A percentile compares a stretch with the other conserved stretches of the same genome.
These are phyloP conservation scores for Chesias legatella DNA, from an alignment of 2,888 invertebrate genomes.

Conservation along the genomic window DNA sequence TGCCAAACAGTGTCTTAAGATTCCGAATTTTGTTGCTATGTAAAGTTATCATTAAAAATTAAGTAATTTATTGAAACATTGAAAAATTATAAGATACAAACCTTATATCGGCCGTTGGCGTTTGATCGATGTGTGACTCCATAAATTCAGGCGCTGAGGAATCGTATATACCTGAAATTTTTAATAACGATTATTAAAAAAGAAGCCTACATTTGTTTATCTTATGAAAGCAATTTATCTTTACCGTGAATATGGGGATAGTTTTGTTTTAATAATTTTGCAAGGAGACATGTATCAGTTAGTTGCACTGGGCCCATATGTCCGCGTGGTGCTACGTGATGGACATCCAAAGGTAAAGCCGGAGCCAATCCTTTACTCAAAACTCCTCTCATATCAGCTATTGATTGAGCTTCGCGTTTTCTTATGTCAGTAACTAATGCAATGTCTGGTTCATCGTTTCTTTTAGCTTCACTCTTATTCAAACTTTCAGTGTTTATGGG, in stretches of 20 bases:
- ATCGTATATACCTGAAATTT: constrained; percentile 41
- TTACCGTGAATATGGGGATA: constrained; percentile 49
- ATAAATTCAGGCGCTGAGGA: constrained; percentile 30
- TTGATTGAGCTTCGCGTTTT: constrained; percentile 42
- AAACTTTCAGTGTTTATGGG: constrained; percentile 15
- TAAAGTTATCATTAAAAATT: too few relatives aligned
- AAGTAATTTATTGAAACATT: too few relatives aligned
- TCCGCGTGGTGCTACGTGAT: constrained; percentile 28
- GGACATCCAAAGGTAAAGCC: constrained; percentile 22
- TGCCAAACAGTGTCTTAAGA: too few relatives aligned
- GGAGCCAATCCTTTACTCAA: constrained; percentile 26
- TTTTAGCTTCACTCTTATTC: constrained; percentile 12
- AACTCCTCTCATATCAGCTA: constrained; percentile 24
- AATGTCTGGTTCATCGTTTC: constrained; percentile 3
- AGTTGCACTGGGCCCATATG: constrained; percentile 32
- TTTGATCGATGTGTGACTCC: constrained; percentile 29
- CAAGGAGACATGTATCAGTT: constrained; percentile 52
- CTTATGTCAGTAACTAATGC: constrained; percentile 32
- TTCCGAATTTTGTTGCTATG: too few relatives aligned
- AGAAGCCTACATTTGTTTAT: too few relatives aligned
- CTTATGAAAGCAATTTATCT: background rate
- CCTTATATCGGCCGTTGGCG: constrained; percentile 33
- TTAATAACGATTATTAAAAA: background rate
- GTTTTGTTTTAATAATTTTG: constrained; percentile 51
- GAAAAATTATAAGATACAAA: constrained; percentile 19